Base-by-base conservation (phyloP, 2,113 vertebrate genomes). In the Laterallus jamaicensis region DNA sequence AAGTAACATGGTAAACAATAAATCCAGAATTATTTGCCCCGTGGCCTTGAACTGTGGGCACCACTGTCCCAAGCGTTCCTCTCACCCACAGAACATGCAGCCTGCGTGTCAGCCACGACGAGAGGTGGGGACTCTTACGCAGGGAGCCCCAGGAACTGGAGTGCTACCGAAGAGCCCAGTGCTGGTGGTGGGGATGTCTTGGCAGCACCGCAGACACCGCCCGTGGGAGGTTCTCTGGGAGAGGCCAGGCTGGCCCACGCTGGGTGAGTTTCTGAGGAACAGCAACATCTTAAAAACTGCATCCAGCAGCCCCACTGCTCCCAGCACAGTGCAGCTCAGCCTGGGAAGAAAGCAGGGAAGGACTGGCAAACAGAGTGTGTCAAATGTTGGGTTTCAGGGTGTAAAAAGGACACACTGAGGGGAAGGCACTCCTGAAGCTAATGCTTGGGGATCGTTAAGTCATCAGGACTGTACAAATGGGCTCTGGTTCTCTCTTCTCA, bases 311-410 rank as follows among this genome's bases (percentile, higher is more conserved):
- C 9, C 35, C 1, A 1, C 0, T 1, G 71, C 32, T 71, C 1
- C 37, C 60, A 6, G 75, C 1, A 0, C 37, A 5, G 32, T 11
- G 29, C n/a, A 1, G 12, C 42, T 59, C 49, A 14, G 54, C n/a
- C 35, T 5, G 55, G 40, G 15, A 59, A 40, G 76, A 9, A 2
- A 17, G n/a, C 31, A 26, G 32, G 31, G 32, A 22, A 56, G 55
- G 37, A 11, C 78, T 40, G 16, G 50, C 47, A 26, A 62, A 21
- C 0, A 0, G 2, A 0, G 52, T 0, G 0, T 10, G 28, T 4
- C 18, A 28, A 67, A 12, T 19, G 24, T 11, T 58, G 47, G 42
- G 40, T 17, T 67, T 58, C 69, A 32, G 74, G 13, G 11, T 7
- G 39, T 67, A 15, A 21, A 69, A 71, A 50, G 62, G 67, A 73